Conservation (phyloP, 2,797 vertebrate genomes). For the Florisuga fusca region DNA sequence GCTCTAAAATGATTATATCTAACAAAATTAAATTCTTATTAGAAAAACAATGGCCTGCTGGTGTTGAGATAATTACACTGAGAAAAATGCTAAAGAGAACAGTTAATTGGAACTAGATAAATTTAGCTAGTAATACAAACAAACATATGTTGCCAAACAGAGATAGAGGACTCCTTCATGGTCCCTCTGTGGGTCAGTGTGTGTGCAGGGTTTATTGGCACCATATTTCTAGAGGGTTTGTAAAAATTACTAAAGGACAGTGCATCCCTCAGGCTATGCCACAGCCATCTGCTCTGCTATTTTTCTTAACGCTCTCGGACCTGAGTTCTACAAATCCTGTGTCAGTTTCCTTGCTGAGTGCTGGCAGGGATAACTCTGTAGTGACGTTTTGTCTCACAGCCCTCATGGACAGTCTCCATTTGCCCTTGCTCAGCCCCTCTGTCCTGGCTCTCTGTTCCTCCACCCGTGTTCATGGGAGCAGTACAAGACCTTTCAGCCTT, state of each 20-base stretch:
- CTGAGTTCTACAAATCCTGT: not conserved
- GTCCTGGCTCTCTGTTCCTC: not conserved
- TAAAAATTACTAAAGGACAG: conserved; percentile 29
- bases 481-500: not conserved
- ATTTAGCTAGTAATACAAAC: conserved; percentile 63
- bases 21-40: conserved; percentile 67
- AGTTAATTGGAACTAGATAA: conserved; percentile 56
- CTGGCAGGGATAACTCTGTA: not conserved
- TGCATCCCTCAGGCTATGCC: not conserved
- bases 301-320: not conserved
- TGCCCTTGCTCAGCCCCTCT: not conserved
- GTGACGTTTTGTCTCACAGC: rapidly evolving
- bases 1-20: conserved; percentile 48
- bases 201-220: not conserved
- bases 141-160: conserved; percentile 28
- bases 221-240: not conserved
- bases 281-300: conserved; percentile 7
- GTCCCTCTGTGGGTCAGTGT: not conserved
- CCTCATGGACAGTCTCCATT: not conserved
- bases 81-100: conserved; percentile 60
- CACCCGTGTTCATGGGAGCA: not conserved
- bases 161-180: not conserved
- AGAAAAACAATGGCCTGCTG: conserved; percentile 54
- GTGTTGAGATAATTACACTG: conserved; percentile 57
- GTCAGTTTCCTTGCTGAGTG: not conserved